Conservation (phyloP, 2,797 vertebrate species). For the Adrianichthys oophorus region DNA sequence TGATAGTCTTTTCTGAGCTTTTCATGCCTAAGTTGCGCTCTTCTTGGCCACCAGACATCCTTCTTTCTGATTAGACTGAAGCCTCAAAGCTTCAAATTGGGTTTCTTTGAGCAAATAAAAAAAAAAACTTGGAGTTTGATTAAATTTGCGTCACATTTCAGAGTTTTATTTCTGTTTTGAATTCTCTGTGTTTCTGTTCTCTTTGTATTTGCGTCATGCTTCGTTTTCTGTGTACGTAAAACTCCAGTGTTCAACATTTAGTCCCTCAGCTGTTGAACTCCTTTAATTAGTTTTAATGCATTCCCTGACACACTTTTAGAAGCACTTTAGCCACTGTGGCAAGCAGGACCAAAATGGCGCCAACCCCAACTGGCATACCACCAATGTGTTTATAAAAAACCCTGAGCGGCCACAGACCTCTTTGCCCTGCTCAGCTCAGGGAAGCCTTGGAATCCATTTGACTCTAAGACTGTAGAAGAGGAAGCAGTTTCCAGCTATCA, state of each 20-base stretch:
- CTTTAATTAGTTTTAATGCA: constrained; percentile 16
- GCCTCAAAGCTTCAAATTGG: too few species aligned
- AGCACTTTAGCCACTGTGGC: constrained; percentile 43
- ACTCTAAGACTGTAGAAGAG: constrained; percentile 13
- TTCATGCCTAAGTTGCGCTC: too few species aligned
- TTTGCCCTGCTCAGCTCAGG: constrained; percentile 20
- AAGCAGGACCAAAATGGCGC: constrained; percentile 44
- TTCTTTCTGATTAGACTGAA: too few species aligned
- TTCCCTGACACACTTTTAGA: constrained; percentile 57
- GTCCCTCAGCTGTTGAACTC: background rate
- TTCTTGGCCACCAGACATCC: too few species aligned
- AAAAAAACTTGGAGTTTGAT: too few species aligned
- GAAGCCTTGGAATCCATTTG: constrained; percentile 50
- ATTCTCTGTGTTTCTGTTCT: too few species aligned
- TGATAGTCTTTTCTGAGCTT: too few species aligned
- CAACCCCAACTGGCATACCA: constrained; percentile 75
- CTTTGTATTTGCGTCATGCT: too few species aligned
- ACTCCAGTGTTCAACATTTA: constrained; percentile 8
- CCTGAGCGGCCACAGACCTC: constrained; percentile 27
- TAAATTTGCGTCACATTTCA: too few species aligned
- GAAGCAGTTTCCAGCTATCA: constrained; percentile 22
- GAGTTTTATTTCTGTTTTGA: too few species aligned
- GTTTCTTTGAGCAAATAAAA: too few species aligned
- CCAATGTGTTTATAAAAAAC: constrained; percentile 70
- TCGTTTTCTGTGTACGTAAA: too few species aligned